Base-by-base conservation (phyloP, 1,140 invertebrate species). In the Tetramorium parvispinum region DNA sequence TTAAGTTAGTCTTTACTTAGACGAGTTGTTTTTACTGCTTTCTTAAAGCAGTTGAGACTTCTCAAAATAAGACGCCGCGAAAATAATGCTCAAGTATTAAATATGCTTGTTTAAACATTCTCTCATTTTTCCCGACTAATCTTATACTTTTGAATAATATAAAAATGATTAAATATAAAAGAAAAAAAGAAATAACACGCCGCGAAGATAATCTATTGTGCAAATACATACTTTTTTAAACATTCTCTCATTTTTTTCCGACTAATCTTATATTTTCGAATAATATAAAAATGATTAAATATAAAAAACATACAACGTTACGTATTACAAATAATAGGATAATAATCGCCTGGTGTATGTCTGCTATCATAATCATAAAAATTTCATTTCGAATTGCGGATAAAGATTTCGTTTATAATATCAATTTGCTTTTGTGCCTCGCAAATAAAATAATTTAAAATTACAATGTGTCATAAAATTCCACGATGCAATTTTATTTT, bases 1-100 rank as follows among this genome's bases (percentile, higher is more conserved):
- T 87, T 87, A 65, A 85, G 81, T 66, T 66, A 85, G 32, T 87
- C 73, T 65, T 73, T 49, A 63, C 46, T 79, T 77, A 66, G 24
- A 63, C 73, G 66, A 79, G 61, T 49, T 87, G 77, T 87, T 89
- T 89, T 55, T 59, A 59, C 37, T 53, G 51, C n/a, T 57, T 66
- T 43, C 75, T 63, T 46, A 24, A 68, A 51, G 55, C 40, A 43
- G 57, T 75, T 10, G 18, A 21, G 76, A 59, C 57, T 88, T 89
- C 53, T 75, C 21, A n/a, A 82, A 89, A 82, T 73, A 63, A 53
- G 24, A n/a, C 21, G 40, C 32, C 21, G 46, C 57, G 51, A 89
- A 89, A 89, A 86, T 40, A 86, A 61, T 71, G 18, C 24, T 11
- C 43, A 65, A 55, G 46, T 73, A 85, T n/a, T n/a, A n/a, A n/a